Conservation (phyloP, 1,140 invertebrate genomes). For the Trigoniulus corallinus region DNA sequence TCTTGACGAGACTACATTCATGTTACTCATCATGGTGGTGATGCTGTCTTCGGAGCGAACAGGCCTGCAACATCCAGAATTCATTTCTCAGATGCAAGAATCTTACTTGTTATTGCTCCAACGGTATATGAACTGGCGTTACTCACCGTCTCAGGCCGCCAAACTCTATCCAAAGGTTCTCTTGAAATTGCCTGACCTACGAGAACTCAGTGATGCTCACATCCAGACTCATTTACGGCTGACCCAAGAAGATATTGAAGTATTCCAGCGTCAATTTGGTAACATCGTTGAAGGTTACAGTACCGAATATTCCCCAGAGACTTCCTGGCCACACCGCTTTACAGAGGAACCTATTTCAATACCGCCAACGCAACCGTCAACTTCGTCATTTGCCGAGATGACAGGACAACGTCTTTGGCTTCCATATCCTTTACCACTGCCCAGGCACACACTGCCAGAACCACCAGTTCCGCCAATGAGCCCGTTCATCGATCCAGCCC, state of each 20-base stretch:
- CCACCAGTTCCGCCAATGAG: too few relatives aligned
- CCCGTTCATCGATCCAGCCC: too few relatives aligned
- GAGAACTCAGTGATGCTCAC: slow-evolving; percentile 35
- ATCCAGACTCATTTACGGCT: slow-evolving; percentile 30
- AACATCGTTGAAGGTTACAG: slow-evolving; percentile 8
- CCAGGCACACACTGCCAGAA: too few relatives aligned
- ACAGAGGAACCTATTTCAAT: too few relatives aligned
- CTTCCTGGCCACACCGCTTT: too few relatives aligned
- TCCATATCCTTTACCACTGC: too few relatives aligned
- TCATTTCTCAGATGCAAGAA: slow-evolving; percentile 29
- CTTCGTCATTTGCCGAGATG: too few relatives aligned
- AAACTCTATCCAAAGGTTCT: slow-evolving; percentile 30
- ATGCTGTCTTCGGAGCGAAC: slow-evolving; percentile 33
- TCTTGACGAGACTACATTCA: slow-evolving; percentile 32
- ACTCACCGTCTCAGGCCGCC: slow-evolving; percentile 5
- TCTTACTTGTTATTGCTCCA: slow-evolving; percentile 28
- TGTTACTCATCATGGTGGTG: slow-evolving; percentile 31
- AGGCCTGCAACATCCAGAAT: slow-evolving; percentile 18
- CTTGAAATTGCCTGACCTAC: slow-evolving; percentile 34
- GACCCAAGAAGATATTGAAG: slow-evolving; percentile 15
- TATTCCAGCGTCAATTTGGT: slow-evolving; percentile 21
- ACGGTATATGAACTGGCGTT: slow-evolving; percentile 31
- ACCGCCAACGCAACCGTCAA: too few relatives aligned
- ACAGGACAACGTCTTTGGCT: too few relatives aligned
- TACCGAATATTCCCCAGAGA: neutral